Base-by-base conservation (phyloP, 2,888 invertebrate species). In the Aricia artaxerxes region DNA sequence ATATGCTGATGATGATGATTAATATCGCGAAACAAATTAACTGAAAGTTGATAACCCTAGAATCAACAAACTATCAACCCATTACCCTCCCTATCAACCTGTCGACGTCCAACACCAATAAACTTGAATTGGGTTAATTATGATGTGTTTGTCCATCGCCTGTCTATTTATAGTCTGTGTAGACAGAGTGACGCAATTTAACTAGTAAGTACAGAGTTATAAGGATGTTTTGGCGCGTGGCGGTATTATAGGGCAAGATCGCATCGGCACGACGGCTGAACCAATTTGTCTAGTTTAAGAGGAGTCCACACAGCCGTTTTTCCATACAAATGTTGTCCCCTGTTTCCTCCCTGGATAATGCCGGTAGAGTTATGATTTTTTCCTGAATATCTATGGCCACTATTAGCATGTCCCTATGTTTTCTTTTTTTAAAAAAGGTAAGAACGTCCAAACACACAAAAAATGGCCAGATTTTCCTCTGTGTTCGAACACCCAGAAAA, bases 121-220 rank as follows among this genome's bases (percentile, higher is more conserved):
- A 69, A 69, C 35, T 69, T 69, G 69, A 69, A 69, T 69, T 69
- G 35, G 69, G 69, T 69, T 69, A 69, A 69, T 69, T 69, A 69
- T 69, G 64, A 64, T 64, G 31, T 64, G 69, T 69, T 35, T 69
- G 69, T 69, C 35, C 69, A 69, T 69, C 69, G 69, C 38, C 64
- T 69, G 9, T 69, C 38, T 69, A 69, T 69, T 69, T 69, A 69
- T 69, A 69, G 35, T 57, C 57, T 57, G 13, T 69, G 69, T 69
- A 38, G 38, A 69, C 35, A 69, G 35, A 69, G 69, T 69, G 69
- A 69, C 35, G 69, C 35, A 69, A 69, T 69, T 13, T 69, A 38
- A 69, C 35, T 69, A 69, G 69, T 38, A 3, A 38, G 16, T 57
- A 57, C 57, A 57, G 49, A 49, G 13, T 57, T 57, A 57, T 4